A percentile compares a stretch with the other conserved stretches of the same genome.
These are phyloP conservation scores for Prenolepis imparis DNA, from an alignment of 2,888 invertebrate species.

Conservation along the genomic window DNA sequence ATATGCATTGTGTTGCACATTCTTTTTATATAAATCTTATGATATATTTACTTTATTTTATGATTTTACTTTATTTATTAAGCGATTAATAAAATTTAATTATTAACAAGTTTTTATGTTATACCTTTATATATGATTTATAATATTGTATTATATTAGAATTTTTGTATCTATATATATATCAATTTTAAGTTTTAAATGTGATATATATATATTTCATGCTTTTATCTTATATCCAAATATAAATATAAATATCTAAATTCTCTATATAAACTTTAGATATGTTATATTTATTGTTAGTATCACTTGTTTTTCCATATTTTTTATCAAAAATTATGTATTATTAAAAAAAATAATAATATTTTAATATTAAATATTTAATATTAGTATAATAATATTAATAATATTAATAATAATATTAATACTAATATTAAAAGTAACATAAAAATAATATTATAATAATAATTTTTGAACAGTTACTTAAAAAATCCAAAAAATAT, in stretches of 20 bases:
- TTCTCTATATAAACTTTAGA: conserved; percentile 20
- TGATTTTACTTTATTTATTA: not conserved
- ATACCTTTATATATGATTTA: not conserved
- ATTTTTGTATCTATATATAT: not conserved
- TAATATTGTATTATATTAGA: conserved; percentile 4
- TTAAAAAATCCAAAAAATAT: no score
- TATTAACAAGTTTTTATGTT: not conserved
- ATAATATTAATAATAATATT: no score
- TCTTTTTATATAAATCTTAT: not conserved
- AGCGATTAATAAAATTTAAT: conserved; percentile 1
- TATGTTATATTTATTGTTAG: conserved; percentile 24
- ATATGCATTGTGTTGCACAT: conserved; percentile 5
- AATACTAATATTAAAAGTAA: no score
- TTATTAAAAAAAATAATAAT: conserved; percentile 72
- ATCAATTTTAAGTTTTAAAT: not conserved
- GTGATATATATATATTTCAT: conserved; percentile 5
- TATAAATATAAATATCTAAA: not conserved
- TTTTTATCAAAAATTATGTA: conserved; percentile 71
- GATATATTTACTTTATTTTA: not conserved
- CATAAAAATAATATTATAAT: no score
- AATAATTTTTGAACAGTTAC: no score
- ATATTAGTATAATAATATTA: no score
- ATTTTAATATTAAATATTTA: not conserved
- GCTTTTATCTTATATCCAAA: no score
- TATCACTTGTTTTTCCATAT: conserved; percentile 32